Conservation (phyloP, 2,113 vertebrate genomes). For the Mionectes macconnelli region DNA sequence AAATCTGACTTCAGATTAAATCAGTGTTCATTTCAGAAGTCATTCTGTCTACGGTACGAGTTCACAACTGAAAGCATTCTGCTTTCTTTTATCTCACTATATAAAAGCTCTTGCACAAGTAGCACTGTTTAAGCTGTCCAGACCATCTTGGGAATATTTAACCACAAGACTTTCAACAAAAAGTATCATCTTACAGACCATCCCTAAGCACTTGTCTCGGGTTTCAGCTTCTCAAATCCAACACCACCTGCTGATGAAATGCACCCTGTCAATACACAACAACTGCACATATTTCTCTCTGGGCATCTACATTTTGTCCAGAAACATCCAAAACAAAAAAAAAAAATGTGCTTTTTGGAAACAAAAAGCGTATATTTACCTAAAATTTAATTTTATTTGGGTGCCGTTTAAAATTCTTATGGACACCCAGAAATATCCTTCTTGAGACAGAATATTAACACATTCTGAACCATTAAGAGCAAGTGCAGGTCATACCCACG, state of each 20-base stretch:
- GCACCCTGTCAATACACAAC: neutral
- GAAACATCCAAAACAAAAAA: accelerated
- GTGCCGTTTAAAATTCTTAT: neutral
- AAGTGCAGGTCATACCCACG: neutral
- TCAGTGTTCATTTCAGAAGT: neutral
- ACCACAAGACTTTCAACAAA: neutral
- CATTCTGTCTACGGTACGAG: neutral
- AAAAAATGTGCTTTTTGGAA: neutral
- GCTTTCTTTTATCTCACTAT: neutral
- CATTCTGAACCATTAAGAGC: neutral
- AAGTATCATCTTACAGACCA: neutral
- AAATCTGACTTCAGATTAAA: neutral
- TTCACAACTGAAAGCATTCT: neutral
- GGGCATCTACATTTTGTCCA: neutral
- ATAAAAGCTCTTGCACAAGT: neutral
- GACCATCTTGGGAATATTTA: neutral
- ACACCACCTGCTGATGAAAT: neutral
- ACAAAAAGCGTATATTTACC: neutral
- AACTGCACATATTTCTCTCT: neutral
- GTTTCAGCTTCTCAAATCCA: slow-evolving; percentile 1
- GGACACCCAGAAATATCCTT: neutral
- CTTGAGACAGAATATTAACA: neutral
- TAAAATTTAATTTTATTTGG: neutral
- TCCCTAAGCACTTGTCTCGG: neutral
- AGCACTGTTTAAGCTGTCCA: neutral